A percentile compares a stretch with the other conserved stretches of the same genome.
Conservation (phyloP, 1,140 invertebrate genomes). For the Tetragonula clypearis region DNA sequence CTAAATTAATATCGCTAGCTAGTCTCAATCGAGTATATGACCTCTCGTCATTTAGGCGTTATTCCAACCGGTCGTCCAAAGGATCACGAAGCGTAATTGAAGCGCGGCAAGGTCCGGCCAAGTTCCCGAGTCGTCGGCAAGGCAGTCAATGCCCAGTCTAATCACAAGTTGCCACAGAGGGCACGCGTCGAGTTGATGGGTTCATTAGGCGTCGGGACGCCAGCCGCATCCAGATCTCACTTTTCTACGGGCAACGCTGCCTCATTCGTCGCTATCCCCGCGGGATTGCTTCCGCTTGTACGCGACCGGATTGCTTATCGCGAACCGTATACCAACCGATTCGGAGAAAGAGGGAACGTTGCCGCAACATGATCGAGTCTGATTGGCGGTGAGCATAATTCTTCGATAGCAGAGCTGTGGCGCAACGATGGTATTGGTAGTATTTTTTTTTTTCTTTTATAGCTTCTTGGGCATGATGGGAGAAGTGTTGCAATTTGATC, state of each 20-base stretch:
- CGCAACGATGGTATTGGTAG: background rate
- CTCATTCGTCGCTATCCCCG: constrained; percentile 52
- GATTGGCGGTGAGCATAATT: constrained; percentile 23
- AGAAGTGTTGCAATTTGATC: background rate
- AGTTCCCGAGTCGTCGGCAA: constrained; percentile 47
- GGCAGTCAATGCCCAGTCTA: constrained; percentile 69
- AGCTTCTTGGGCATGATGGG: background rate
- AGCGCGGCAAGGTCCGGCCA: constrained; percentile 23
- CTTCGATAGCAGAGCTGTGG: background rate
- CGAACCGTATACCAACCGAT: background rate
- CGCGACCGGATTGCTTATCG: constrained; percentile 69
- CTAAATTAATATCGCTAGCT: constrained; percentile 19
- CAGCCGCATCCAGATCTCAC: constrained; percentile 68
- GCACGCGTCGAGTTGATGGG: constrained; percentile 67
- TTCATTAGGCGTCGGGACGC: constrained; percentile 71
- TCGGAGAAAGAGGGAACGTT: background rate
- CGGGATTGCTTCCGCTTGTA: constrained; percentile 64
- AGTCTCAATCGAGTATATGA: background rate
- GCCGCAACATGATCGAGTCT: constrained; percentile 27
- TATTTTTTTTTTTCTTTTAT: background rate
- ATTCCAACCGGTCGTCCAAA: constrained; percentile 36
- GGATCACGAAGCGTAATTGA: constrained; percentile 59
- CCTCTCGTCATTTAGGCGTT: constrained; percentile 6
- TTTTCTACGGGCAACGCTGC: constrained; percentile 56
- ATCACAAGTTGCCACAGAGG: constrained; percentile 67